These are phyloP conservation scores for Sarcophaga peregrina DNA, from an alignment of 1,140 invertebrate species.

Conservation along the genomic window DNA sequence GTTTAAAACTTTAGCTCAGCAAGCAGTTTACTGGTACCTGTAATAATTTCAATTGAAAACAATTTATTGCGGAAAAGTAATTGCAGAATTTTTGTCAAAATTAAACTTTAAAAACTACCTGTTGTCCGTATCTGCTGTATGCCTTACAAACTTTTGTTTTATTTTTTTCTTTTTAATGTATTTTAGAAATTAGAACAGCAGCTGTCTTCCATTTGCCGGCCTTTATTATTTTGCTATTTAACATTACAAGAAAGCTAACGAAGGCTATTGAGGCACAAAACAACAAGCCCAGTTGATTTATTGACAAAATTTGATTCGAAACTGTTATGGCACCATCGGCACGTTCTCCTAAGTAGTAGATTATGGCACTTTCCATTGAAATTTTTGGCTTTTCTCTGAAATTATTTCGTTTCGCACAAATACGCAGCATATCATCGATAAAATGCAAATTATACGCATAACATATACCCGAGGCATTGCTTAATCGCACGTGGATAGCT, in stretches of 20 bases:
- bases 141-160: too few relatives aligned
- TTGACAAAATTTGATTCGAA: not conserved
- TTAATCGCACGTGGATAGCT: not conserved
- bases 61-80: constrained; percentile 33
- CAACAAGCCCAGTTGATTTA: not conserved
- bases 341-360: not conserved
- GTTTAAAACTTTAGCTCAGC: not conserved
- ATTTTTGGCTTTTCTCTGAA: not conserved
- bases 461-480: not conserved
- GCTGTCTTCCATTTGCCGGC: not conserved
- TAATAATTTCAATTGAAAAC: constrained; percentile 36
- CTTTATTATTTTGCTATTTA: not conserved
- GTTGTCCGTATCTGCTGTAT: too few relatives aligned
- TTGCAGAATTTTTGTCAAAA: not conserved
- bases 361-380: not conserved
- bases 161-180: not conserved
- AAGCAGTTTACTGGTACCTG: constrained; percentile 2
- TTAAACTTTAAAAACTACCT: constrained; percentile 16
- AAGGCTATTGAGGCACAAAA: not conserved
- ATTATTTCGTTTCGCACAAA: constrained; percentile 24
- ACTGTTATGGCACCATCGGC: not conserved
- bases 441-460: not conserved
- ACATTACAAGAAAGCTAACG: not conserved
- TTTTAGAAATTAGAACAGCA: constrained; percentile 22
- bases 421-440: constrained; percentile 13